Base-by-base conservation (phyloP, 1,140 invertebrate genomes). In the Drosophila ironensis region DNA sequence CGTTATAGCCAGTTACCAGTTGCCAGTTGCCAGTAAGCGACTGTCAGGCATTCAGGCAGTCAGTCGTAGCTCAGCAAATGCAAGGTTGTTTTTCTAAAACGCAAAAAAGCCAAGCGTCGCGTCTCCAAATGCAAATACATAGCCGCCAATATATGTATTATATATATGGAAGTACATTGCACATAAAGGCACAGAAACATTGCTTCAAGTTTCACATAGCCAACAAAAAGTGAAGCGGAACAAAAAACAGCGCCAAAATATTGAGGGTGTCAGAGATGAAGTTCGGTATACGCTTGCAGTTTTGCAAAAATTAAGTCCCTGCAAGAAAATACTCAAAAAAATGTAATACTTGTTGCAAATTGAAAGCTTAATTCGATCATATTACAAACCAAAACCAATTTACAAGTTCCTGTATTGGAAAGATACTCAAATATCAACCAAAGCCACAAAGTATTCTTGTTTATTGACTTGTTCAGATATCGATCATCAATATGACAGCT, bases 71-170 rank as follows among this genome's bases (percentile, higher is more conserved):
- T 82, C 56, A 54, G 52, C 76, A 74, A 75, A 76, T 81, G 73
- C 78, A 77, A 81, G 56, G 72, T 72, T 56, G 75, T 72, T 76
- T 63, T 61, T 63, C 63, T 24, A 72, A 76, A 82, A 84, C 78
- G 72, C 78, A 81, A 84, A 33, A 82, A 76, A 30, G 37, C 51
- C 51, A 30, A 57, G 56, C 54, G 56, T 42, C 53, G 66, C 69
- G 45, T 63, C 44, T 41, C 60, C 51, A 45, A 57, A 64, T 53
- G 52, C 40, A 52, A 51, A 56, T 50, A 72, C 37, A 66, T 42
- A 42, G 9, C 30, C 69, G 51, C 27, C 51, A 30, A 20, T 24
- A 28, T 38, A 40, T 14, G 12, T 40, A 48, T 22, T 14, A 14
- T 33, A 33, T 33, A 33, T 14, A 14, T 22, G 20, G 1, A 22